These are phyloP conservation scores for Megaceryle maxima DNA, from an alignment of 2,113 vertebrate genomes.

Conservation along the genomic window DNA sequence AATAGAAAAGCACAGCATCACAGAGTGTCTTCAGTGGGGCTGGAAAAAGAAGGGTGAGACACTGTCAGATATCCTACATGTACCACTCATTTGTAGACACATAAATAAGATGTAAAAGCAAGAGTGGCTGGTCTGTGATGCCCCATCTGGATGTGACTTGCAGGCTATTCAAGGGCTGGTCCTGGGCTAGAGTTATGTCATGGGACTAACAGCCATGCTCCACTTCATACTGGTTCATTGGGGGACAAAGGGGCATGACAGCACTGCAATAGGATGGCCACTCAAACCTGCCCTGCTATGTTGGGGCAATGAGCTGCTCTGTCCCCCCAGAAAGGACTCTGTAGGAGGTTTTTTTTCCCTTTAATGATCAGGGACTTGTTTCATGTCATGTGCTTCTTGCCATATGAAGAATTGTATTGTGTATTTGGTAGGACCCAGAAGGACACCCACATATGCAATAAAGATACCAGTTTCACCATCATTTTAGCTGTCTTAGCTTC, in stretches of 20 bases:
- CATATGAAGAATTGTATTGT: background rate
- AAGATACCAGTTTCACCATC: background rate
- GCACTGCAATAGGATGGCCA: background rate
- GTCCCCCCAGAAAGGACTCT: background rate
- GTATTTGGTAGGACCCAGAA: background rate
- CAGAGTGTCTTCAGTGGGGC: background rate
- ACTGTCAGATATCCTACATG: background rate
- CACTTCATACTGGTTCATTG: fast-evolving
- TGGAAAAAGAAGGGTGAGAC: background rate
- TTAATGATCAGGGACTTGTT: background rate
- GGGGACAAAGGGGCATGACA: no score
- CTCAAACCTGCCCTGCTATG: background rate
- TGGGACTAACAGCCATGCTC: background rate
- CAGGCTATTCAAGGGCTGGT: background rate
- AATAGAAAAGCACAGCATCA: background rate
- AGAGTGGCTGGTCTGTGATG: background rate
- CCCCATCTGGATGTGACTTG: background rate
- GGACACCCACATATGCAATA: background rate
- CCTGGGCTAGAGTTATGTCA: background rate
- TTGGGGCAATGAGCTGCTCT: background rate
- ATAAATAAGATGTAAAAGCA: background rate
- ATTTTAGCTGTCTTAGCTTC: background rate
- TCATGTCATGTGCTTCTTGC: background rate
- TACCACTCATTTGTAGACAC: background rate
- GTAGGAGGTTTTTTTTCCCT: background rate